Evolutionary conservation across 2,113 vertebrate genomes (phyloP).

Genomic region (Polyodon spathula): DNA sequence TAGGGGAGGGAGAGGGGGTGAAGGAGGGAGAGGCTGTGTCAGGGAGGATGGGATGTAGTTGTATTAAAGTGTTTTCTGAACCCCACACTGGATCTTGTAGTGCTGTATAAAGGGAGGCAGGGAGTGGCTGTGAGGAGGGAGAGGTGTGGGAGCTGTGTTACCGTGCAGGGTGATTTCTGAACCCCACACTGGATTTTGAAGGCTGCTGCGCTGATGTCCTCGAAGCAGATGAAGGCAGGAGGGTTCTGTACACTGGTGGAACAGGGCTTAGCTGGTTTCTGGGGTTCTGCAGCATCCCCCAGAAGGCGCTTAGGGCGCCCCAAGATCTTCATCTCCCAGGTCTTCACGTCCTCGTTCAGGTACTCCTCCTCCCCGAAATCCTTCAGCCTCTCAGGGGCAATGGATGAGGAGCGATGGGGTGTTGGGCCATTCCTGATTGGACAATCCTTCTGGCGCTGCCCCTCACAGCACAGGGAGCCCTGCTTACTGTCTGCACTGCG

Average conservation of each 20-base stretch:
- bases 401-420: conserved; percentile 49
- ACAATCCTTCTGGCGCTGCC: conserved; percentile 32
- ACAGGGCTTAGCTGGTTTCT: conserved; percentile 35
- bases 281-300: conserved; percentile 47
- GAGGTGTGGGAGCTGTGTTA: conserved; percentile 32
- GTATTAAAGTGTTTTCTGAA: too few species aligned
- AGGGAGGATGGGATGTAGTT: too few species aligned
- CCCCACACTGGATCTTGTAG: too few species aligned
- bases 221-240: conserved; percentile 61
- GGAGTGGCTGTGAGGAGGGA: background rate
- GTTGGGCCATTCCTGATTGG: conserved; percentile 43
- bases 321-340: conserved; percentile 53
- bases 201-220: conserved; percentile 79
- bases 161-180: conserved; percentile 80
- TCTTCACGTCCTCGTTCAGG: conserved; percentile 62
- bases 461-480: conserved; percentile 22
- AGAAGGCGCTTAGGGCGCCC: conserved; percentile 46
- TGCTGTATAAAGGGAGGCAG: background rate
- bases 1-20: background rate
- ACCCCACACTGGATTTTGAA: conserved; percentile 71
- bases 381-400: conserved; percentile 73
- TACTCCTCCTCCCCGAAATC: conserved; percentile 81
- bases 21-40: too few species aligned
- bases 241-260: conserved; percentile 33
- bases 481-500: conserved; percentile 41